A percentile compares a stretch with the other conserved stretches of the same genome.
Conservation (phyloP, 2,113 vertebrate species). For the Nibea albiflora region DNA sequence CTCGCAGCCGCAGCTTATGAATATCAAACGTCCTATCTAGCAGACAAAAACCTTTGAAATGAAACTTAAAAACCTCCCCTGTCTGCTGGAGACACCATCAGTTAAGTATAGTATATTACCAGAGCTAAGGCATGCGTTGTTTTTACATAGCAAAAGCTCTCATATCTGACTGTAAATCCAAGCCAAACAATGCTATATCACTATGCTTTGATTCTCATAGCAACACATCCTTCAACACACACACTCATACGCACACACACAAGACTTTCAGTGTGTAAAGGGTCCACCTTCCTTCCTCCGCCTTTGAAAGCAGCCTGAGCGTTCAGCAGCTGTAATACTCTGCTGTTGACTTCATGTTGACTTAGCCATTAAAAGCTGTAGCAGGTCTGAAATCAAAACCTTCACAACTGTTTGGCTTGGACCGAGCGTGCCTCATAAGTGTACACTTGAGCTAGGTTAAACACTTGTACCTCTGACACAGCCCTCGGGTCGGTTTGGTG, state of each 20-base stretch:
- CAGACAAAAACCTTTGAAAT: slow-evolving; percentile 15
- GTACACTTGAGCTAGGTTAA: slow-evolving; percentile 66
- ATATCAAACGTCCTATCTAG: slow-evolving; percentile 6
- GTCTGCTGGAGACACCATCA: background rate
- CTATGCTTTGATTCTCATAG: slow-evolving; percentile 27
- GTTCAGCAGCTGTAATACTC: slow-evolving; percentile 59
- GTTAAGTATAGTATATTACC: slow-evolving; percentile 4
- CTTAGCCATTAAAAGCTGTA: slow-evolving; percentile 78
- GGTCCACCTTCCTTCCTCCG: slow-evolving; percentile 23
- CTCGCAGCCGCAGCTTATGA: slow-evolving; percentile 13
- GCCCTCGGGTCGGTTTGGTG: slow-evolving; percentile 35
- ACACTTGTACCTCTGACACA: slow-evolving; percentile 59
- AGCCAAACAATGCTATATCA: slow-evolving; percentile 47
- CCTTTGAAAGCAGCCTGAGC: slow-evolving; percentile 53
- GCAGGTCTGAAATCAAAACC: slow-evolving; percentile 76
- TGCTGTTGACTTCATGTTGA: slow-evolving; percentile 76
- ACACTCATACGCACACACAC: slow-evolving; percentile 35
- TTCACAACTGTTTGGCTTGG: slow-evolving; percentile 72
- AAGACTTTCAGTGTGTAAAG: slow-evolving; percentile 42
- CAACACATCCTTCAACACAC: slow-evolving; percentile 35
- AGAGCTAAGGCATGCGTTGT: slow-evolving; percentile 21
- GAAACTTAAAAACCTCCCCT: slow-evolving; percentile 1
- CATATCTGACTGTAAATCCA: slow-evolving; percentile 36
- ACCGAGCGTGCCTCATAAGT: slow-evolving; percentile 53
- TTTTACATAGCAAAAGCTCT: slow-evolving; percentile 31